These are phyloP conservation scores for Aviceda leuphotes DNA, from an alignment of 2,797 vertebrate species.

Conservation along the genomic window DNA sequence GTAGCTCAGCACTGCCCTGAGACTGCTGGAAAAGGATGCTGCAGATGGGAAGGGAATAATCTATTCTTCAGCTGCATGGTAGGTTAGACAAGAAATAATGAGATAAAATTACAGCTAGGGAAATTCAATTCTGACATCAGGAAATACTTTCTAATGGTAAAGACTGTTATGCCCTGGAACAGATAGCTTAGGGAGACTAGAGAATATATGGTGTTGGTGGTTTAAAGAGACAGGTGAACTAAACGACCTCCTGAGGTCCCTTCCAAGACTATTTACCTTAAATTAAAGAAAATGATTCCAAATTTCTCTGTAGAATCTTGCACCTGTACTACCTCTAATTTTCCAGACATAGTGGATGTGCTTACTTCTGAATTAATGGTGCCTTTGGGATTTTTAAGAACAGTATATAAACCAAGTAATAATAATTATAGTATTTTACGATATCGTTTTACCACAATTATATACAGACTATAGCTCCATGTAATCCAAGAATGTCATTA, in stretches of 20 bases:
- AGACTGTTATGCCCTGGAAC: background rate
- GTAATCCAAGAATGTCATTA: constrained; percentile 17
- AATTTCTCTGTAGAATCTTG: background rate
- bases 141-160: constrained; percentile 41
- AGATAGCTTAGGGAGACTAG: background rate
- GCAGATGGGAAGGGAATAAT: constrained; percentile 33
- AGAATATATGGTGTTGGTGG: background rate
- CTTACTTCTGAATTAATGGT: background rate
- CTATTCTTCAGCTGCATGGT: background rate
- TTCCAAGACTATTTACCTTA: background rate
- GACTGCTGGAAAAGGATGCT: background rate
- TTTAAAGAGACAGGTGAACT: constrained; percentile 9
- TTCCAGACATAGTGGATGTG: background rate
- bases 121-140: constrained; percentile 52
- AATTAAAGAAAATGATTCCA: background rate
- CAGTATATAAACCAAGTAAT: background rate
- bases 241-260: background rate
- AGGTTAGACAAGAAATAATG: constrained; percentile 11
- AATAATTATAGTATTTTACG: background rate
- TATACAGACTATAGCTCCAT: background rate
- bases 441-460: background rate
- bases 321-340: background rate
- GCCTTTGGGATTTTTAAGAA: background rate
- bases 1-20: background rate
- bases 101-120: constrained; percentile 22